Base-by-base conservation (phyloP, 2,113 vertebrate genomes). In the Pandion haliaetus region DNA sequence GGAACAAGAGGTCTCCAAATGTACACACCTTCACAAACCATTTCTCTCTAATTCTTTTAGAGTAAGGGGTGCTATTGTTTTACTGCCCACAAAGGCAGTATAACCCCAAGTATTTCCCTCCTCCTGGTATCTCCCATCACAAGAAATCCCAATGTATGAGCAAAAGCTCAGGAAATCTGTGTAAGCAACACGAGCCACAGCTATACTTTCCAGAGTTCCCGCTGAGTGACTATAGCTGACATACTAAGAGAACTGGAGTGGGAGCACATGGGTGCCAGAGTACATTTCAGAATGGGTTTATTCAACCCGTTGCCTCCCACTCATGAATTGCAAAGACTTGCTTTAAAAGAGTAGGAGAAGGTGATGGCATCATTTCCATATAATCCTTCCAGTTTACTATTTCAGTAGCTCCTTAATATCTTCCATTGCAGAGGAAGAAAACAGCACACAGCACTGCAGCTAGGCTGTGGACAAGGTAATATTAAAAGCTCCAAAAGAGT, bases 301-400 rank as follows among this genome's bases (percentile, higher is more conserved):
- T 88, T 86, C 92, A 96, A 58, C 34, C 74, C 90, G 63, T 4
- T n/a, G 70, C 96, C 92, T 95, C 95, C 95, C 87, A 96, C 96
- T 91, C 84, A n/a, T 2, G 9, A 59, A 94, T 93, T 72, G 78
- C 69, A 87, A 89, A 91, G 80, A 55, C n/a, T 91, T 90, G 91
- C 87, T 74, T 96, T 76, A 34, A 77, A 95, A 90, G 93, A 95
- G 89, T 74, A 93, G 84, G 84, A 96, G 93, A 96, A 91, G 78
- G 90, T 49, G 78, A 90, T 72, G 95, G 84, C 82, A 96, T 72
- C 31, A 85, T 88, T 96, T 95, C 78, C 90, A 94, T 71, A 40
- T 59, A 96, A 79, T 66, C 82, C 73, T 73, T 54, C 74, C 49
- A 32, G 66, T 72, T 90, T 91, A 93, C 95, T 97, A 96, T 90